Evolutionary conservation across 1,140 invertebrate species (phyloP), one percentile per base, ranked within the genome.

Genomic region (Megalopta genalis): DNA sequence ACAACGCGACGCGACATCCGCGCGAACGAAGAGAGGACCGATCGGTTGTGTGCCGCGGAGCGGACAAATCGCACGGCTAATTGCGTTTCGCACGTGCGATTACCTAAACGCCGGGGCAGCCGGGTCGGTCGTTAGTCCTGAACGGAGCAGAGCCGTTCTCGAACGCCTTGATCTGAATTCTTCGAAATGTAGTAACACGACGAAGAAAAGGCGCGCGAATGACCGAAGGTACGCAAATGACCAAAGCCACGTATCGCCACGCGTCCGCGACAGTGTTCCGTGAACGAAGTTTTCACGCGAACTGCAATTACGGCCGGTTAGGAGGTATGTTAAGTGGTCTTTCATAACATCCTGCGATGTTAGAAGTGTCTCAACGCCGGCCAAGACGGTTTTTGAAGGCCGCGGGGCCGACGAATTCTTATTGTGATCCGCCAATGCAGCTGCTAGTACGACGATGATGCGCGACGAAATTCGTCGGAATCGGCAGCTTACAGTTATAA

Each of bases 271-370:
- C 39, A 16, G 37, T 65, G 12, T 46, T 66, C 39, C 21, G 0
- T 42, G 64, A 12, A 39, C 64, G 14, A 49, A 49, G n/a, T 72
- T 46, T 46, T 39, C n/a, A 21, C 37, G 8, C 10, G n/a, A 16
- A 25, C 21, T 66, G n/a, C 46, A 66, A 66, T 66, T 32, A 8
- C 37, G 18, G 18, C 14, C 59, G 39, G 59, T 70, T 39, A 70
- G 5, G 21, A 18, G n/a, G 6, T 23, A 59, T 23, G 68, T 59
- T 62, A 72, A 72, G 46, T 25, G 23, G 10, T 72, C 57, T 72
- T 72, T 72, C 70, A 32, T 46, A 72, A 72, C 59, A 63, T 63
- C 59, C 70, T 63, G 42, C 21, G 68, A 7, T 8, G n/a, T 32
- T 39, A 21, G 8, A 6, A 4, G 27, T 18, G 25, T 59, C 37